Conservation (phyloP, 2,797 vertebrate genomes). For the Rhabdomys pumilio region DNA sequence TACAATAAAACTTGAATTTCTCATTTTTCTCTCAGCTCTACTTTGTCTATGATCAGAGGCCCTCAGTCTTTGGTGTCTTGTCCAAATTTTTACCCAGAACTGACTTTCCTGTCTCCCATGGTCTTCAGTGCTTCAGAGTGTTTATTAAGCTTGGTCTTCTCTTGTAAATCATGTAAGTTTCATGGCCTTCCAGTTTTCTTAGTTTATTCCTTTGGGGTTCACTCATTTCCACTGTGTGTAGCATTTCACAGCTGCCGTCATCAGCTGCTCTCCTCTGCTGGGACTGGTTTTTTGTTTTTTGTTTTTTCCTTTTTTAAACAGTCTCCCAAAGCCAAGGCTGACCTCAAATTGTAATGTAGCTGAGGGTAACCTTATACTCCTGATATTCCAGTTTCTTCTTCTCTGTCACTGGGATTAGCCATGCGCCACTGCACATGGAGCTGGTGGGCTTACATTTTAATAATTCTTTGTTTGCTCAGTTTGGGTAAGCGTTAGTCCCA, state of each 20-base stretch:
- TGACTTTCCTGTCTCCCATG: conserved; percentile 42
- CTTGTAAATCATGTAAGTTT: conserved; percentile 74
- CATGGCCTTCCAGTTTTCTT: conserved; percentile 70
- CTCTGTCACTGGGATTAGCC: not conserved
- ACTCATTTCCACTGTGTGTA: conserved; percentile 68
- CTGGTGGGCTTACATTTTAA: conserved; percentile 84
- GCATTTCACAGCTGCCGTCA: conserved; percentile 78
- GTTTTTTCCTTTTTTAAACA: not conserved
- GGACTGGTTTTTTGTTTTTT: not conserved
- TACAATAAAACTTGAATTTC: not conserved
- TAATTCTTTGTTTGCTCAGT: conserved; percentile 82
- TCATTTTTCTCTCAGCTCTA: conserved; percentile 49
- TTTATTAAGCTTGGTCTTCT: conserved; percentile 70
- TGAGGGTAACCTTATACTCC: not conserved
- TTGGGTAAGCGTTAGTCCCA: conserved; percentile 85
- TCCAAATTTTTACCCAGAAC: conserved; percentile 56
- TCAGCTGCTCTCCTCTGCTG: conserved; percentile 83
- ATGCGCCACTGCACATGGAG: not conserved
- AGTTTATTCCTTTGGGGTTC: conserved; percentile 76
- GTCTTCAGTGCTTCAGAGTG: conserved; percentile 7
- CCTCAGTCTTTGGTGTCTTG: not conserved
- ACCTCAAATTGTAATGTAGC: not conserved
- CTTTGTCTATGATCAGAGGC: conserved; percentile 43
- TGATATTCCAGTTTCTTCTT: not conserved
- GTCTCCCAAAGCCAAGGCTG: conserved; percentile 1